Evolutionary conservation across 2,888 invertebrate genomes (phyloP).

Genomic region (Caenorhabditis angaria): DNA sequence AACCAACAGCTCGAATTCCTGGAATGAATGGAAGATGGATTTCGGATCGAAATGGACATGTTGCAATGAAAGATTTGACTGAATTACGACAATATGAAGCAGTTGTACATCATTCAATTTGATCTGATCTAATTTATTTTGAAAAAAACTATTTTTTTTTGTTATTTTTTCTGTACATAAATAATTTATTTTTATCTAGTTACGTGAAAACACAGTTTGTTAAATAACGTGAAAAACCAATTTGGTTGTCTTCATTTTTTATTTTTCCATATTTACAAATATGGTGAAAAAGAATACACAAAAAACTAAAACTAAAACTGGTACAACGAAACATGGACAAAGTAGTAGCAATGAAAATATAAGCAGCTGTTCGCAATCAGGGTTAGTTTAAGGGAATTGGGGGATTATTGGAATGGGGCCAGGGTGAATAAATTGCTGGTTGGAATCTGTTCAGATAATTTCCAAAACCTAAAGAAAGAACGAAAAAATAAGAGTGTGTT

Average conservation of each 20-base stretch:
- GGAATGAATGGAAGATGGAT: slow-evolving; percentile 69
- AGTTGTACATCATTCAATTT: slow-evolving; percentile 69
- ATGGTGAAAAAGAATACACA: slow-evolving; percentile 2
- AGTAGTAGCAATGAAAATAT: neutral
- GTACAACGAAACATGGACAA: neutral
- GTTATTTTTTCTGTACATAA: slow-evolving; percentile 11
- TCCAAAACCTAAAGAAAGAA: too few relatives aligned
- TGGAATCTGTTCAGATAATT: too few relatives aligned
- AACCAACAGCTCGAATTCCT: slow-evolving; percentile 69
- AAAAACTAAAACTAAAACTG: neutral
- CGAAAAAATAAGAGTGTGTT: too few relatives aligned
- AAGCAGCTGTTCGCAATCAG: neutral
- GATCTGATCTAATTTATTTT: slow-evolving; percentile 9
- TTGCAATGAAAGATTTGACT: slow-evolving; percentile 72
- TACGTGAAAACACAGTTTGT: neutral
- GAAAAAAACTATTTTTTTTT: too few relatives aligned
- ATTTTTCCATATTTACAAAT: neutral
- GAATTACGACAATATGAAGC: slow-evolving; percentile 71
- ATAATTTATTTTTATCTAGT: slow-evolving; percentile 8
- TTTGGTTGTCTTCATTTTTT: slow-evolving; percentile 1
- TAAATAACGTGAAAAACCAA: too few relatives aligned
- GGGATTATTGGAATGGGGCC: neutral
- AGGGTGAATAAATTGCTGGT: too few relatives aligned
- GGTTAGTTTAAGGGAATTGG: neutral
- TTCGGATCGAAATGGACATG: slow-evolving; percentile 68